phyloP scores from a whole-genome alignment of 2,797 vertebrate species.

The Dipus sagitta region DNA sequence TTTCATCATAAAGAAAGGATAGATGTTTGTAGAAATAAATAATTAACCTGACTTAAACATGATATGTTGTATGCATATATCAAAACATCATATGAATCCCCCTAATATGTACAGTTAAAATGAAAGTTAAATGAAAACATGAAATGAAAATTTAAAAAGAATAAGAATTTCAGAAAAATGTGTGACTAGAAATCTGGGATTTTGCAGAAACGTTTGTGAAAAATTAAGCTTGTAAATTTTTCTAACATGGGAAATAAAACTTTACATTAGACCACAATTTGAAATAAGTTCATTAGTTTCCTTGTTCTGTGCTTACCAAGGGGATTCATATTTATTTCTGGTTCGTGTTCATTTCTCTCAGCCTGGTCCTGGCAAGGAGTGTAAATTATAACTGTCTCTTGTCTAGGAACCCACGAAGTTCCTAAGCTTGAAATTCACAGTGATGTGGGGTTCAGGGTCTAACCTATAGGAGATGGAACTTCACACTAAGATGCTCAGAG shows the following conservation, averaged over 20 bases:
- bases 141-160: background rate
- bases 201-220: constrained; percentile 48
- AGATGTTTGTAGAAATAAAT: background rate
- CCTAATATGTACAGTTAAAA: background rate
- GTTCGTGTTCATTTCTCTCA: constrained; percentile 44
- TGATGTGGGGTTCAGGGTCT: background rate
- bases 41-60: background rate
- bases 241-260: constrained; percentile 48
- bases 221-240: constrained; percentile 40
- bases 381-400: constrained; percentile 7
- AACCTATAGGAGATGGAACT: background rate
- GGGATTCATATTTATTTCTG: constrained; percentile 49
- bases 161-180: background rate
- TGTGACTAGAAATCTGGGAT: constrained; percentile 15
- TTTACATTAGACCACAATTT: constrained; percentile 30
- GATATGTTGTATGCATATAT: background rate
- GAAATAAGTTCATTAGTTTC: constrained; percentile 14
- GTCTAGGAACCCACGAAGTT: background rate
- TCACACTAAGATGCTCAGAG: background rate
- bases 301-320: background rate
- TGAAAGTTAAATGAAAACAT: background rate
- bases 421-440: background rate
- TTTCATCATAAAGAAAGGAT: background rate
- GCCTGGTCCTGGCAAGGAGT: constrained; percentile 31
- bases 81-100: background rate